Percentiles rank a stretch among this genome's conserved stretches.
These are phyloP conservation scores for Xanthia icteritia DNA, from an alignment of 2,888 invertebrate genomes.

Conservation along the genomic window DNA sequence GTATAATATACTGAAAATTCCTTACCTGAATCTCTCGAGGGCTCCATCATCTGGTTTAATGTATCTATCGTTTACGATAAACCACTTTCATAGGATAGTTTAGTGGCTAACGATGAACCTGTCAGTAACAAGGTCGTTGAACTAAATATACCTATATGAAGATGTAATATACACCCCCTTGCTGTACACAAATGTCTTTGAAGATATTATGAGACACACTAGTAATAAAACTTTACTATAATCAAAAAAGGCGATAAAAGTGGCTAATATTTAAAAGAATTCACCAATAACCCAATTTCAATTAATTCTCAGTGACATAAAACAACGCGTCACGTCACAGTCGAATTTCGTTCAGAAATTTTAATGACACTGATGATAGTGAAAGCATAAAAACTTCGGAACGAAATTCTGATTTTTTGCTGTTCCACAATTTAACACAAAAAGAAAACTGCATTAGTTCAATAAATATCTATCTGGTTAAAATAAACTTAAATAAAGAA, in stretches of 20 bases:
- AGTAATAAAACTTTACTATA: conserved; percentile 52
- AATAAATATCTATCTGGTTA: neutral
- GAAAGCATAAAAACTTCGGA: conserved; percentile 8
- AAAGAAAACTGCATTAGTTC: neutral
- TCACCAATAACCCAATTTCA: conserved; percentile 71
- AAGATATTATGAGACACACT: conserved; percentile 71
- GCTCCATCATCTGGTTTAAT: conserved; percentile 85
- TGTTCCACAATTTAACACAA: neutral
- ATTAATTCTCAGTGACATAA: conserved; percentile 79
- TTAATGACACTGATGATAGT: neutral
- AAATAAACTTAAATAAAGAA: neutral
- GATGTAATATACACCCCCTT: conserved; percentile 79
- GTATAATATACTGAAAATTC: conserved; percentile 27
- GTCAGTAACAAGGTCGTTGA: conserved; percentile 91
- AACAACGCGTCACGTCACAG: conserved; percentile 85
- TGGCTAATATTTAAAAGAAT: conserved; percentile 56
- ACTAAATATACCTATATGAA: conserved; percentile 88
- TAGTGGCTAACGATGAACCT: conserved; percentile 89
- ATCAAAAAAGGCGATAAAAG: conserved; percentile 49
- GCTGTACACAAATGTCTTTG: conserved; percentile 70
- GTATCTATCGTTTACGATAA: conserved; percentile 79
- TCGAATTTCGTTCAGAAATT: conserved; percentile 71
- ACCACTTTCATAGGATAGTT: conserved; percentile 88
- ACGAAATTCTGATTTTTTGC: neutral
- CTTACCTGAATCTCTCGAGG: conserved; percentile 89